phyloP scores from a whole-genome alignment of 1,140 invertebrate genomes.

The Oryzaephilus surinamensis region DNA sequence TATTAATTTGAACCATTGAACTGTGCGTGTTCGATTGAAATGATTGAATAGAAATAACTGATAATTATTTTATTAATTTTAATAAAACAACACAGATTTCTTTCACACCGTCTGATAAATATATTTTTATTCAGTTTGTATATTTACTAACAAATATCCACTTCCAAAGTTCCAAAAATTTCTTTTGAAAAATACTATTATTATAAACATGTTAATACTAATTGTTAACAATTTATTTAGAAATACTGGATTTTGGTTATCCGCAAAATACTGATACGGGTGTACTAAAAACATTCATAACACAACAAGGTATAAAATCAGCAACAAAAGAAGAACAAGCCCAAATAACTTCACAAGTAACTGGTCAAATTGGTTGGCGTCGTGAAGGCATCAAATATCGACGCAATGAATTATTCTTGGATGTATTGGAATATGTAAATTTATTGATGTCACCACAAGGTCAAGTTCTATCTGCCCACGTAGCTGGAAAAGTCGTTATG shows the following conservation, averaged over 20 bases:
- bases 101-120: no score
- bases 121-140: no score
- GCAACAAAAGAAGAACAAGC: constrained; percentile 98
- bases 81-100: no score
- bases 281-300: constrained; percentile 98
- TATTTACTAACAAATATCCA: no score
- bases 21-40: no score
- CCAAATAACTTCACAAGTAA: constrained; percentile 99
- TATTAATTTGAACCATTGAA: no score
- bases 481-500: constrained; percentile 99
- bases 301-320: constrained; percentile 98
- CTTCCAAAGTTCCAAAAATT: no score
- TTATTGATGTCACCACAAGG: constrained; percentile 99
- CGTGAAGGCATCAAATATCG: constrained; percentile 99
- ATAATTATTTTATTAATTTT: no score
- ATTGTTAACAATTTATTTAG: constrained; percentile 42
- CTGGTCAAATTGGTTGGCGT: constrained; percentile 99
- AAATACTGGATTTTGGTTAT: constrained; percentile 99
- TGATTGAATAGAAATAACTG: no score
- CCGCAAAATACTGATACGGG: constrained; percentile 99
- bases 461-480: constrained; percentile 97
- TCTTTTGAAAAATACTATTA: no score
- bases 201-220: background rate
- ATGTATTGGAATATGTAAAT: constrained; percentile 99
- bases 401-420: constrained; percentile 96